These are phyloP conservation scores for Scaptomyza montana DNA, from an alignment of 1,140 invertebrate species.

Conservation along the genomic window DNA sequence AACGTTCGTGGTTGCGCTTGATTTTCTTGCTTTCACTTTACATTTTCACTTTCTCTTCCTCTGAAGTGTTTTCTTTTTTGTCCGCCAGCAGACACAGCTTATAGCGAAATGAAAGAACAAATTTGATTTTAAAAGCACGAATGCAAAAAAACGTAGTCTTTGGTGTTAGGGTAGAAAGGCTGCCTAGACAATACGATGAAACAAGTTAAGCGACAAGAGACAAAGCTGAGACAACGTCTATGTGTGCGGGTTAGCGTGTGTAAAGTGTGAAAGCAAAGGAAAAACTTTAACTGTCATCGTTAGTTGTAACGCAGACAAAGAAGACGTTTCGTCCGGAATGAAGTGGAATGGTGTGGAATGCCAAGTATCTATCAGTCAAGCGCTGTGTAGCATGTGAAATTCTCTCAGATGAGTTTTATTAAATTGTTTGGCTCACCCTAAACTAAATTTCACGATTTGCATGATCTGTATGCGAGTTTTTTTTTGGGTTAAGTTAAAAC, in stretches of 20 bases:
- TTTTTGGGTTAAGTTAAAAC: conserved; percentile 1
- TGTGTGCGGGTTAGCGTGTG: background rate
- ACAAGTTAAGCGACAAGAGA: conserved; percentile 60
- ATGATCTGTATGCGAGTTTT: conserved; percentile 56
- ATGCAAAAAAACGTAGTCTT: conserved; percentile 25
- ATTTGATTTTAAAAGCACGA: conserved; percentile 62
- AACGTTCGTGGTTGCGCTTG: conserved; percentile 25
- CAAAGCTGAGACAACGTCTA: conserved; percentile 19
- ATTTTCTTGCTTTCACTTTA: conserved; percentile 19
- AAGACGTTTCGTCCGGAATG: conserved; percentile 51
- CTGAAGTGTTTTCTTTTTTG: background rate
- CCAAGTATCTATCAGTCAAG: conserved; percentile 48
- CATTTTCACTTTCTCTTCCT: background rate
- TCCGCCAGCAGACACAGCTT: too few species aligned
- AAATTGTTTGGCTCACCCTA: conserved; percentile 76
- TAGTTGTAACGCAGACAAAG: conserved; percentile 63
- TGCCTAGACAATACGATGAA: conserved; percentile 42
- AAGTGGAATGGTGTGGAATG: conserved; percentile 15
- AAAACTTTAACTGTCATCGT: conserved; percentile 60
- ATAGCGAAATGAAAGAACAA: conserved; percentile 53
- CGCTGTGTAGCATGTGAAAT: conserved; percentile 70
- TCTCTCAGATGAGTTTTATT: conserved; percentile 73
- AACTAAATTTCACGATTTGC: conserved; percentile 72
- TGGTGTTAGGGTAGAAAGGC: conserved; percentile 11
- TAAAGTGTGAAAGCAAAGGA: background rate